Conservation (phyloP, 2,113 vertebrate genomes). For the Phylloscopus trochiloides region DNA sequence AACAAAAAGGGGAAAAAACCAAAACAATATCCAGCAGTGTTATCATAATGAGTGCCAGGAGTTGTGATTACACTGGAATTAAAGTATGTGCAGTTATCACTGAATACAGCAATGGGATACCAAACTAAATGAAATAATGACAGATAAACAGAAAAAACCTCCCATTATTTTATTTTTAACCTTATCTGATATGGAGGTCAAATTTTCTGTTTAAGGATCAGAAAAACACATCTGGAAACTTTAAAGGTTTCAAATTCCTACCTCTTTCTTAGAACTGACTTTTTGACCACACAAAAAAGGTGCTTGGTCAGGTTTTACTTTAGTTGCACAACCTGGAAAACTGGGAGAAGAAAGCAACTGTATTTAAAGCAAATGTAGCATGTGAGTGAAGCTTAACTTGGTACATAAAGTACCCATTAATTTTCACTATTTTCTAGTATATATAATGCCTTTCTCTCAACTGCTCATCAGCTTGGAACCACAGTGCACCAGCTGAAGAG, state of each 20-base stretch:
- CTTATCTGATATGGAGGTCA: neutral
- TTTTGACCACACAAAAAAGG: neutral
- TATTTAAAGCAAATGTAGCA: slow-evolving; percentile 44
- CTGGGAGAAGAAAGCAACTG: neutral
- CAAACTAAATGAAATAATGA: neutral
- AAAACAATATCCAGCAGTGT: neutral
- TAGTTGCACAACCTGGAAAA: neutral
- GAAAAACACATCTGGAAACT: neutral
- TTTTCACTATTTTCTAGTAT: slow-evolving; percentile 24
- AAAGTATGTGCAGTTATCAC: neutral
- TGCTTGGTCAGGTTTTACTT: neutral
- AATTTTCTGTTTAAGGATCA: neutral
- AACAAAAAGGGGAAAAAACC: fast-evolving
- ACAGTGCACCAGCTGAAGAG: neutral
- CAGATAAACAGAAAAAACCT: neutral
- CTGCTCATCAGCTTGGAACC: neutral
- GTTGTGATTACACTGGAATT: neutral
- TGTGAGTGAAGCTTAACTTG: slow-evolving; percentile 1
- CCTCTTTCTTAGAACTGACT: neutral
- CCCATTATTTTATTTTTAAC: neutral
- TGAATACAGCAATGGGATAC: neutral
- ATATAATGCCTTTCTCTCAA: neutral
- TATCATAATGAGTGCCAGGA: neutral
- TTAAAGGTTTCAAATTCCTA: neutral
- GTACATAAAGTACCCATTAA: slow-evolving; percentile 28